Evolutionary conservation across 2,113 vertebrate genomes (phyloP).

Genomic region (Onychostruthus taczanowskii): DNA sequence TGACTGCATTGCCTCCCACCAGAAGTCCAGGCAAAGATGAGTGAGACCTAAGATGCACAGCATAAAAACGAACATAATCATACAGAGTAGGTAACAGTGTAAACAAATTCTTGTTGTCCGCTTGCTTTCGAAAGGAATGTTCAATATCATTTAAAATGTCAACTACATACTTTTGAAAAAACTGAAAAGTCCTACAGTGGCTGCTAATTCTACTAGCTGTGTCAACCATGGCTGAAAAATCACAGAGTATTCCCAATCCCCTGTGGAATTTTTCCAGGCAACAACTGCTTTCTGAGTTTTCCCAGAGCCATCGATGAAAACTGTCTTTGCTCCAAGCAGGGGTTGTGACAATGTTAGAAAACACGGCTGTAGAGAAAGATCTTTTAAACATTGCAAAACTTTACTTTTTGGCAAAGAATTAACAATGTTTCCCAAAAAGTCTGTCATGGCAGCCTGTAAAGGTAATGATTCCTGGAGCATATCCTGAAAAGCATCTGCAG

Average conservation of each 20-base stretch:
- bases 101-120: neutral
- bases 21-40: neutral
- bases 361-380: fast-evolving
- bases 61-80: neutral
- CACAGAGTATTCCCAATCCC: neutral
- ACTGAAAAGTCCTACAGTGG: fast-evolving
- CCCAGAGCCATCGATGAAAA: neutral
- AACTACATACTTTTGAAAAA: neutral
- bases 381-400: neutral
- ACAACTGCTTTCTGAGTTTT: neutral
- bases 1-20: neutral
- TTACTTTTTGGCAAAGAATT: neutral
- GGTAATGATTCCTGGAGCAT: neutral
- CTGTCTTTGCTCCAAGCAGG: neutral
- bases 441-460: neutral
- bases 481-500: neutral
- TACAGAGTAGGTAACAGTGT: neutral
- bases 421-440: neutral
- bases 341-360: neutral
- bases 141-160: neutral
- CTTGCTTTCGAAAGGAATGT: neutral
- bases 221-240: neutral
- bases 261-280: neutral
- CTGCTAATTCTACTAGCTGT: neutral
- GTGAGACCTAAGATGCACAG: no score